Percentiles rank a stretch among this genome's conserved stretches.
These are phyloP conservation scores for Hyppa rectilinea DNA, from an alignment of 2,888 invertebrate species.

Conservation along the genomic window DNA sequence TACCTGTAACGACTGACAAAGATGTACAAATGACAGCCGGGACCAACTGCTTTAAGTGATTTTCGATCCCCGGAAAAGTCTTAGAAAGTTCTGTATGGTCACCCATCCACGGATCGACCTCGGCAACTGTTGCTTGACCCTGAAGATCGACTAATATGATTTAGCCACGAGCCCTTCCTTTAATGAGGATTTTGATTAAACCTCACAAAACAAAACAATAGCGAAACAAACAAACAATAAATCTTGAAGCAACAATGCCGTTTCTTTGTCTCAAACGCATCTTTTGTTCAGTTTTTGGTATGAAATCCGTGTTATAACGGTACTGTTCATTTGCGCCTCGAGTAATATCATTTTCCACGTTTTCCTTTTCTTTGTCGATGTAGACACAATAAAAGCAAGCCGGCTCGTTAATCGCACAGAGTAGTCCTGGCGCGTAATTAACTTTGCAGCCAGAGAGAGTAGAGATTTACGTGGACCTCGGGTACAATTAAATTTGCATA, in stretches of 20 bases:
- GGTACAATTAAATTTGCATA: conserved; percentile 91
- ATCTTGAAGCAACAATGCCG: conserved; percentile 31
- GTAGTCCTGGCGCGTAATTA: conserved; percentile 87
- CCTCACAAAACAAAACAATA: conserved; percentile 31
- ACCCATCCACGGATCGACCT: too few species aligned
- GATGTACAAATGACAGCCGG: too few species aligned
- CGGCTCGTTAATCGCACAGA: conserved; percentile 86
- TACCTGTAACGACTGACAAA: too few species aligned
- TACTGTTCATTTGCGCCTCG: conserved; percentile 68
- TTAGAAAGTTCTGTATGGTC: too few species aligned
- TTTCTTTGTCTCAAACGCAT: conserved; percentile 44
- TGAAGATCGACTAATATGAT: too few species aligned
- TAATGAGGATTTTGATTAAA: conserved; percentile 32
- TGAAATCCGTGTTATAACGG: conserved; percentile 50
- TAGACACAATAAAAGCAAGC: conserved; percentile 87
- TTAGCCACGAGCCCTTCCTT: too few species aligned
- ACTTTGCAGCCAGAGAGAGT: conserved; percentile 86
- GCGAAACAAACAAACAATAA: conserved; percentile 28
- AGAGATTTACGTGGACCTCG: conserved; percentile 89
- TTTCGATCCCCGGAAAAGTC: too few species aligned
- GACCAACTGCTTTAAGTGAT: too few species aligned
- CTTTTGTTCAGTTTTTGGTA: conserved; percentile 58
- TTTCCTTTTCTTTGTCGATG: conserved; percentile 81
- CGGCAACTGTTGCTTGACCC: too few species aligned
- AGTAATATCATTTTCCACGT: conserved; percentile 80